Conservation (phyloP, 2,888 invertebrate genomes). For the Matsumyia berberina region DNA sequence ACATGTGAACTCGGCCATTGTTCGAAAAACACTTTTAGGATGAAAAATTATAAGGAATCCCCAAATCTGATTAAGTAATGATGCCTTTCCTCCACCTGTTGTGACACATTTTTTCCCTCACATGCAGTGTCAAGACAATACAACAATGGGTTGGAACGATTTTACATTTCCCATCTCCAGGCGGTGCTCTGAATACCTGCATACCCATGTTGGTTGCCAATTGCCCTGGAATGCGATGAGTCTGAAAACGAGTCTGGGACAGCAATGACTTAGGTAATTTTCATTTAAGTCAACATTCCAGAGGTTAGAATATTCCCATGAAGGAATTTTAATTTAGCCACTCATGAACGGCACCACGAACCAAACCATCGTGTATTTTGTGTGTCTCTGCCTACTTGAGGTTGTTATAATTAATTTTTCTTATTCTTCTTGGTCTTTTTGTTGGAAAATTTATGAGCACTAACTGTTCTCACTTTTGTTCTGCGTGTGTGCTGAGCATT, state of each 20-base stretch:
- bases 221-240: slow-evolving; percentile 75
- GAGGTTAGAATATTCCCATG: slow-evolving; percentile 74
- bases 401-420: slow-evolving; percentile 59
- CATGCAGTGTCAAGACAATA: slow-evolving; percentile 24
- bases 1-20: slow-evolving; percentile 9
- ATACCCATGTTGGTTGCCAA: slow-evolving; percentile 57
- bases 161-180: slow-evolving; percentile 66
- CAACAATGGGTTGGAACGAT: slow-evolving; percentile 58
- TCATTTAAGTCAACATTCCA: slow-evolving; percentile 75
- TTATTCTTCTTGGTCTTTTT: slow-evolving; percentile 12
- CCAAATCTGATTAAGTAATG: slow-evolving; percentile 27
- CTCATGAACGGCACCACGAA: slow-evolving; percentile 36
- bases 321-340: slow-evolving; percentile 63
- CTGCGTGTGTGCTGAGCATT: slow-evolving; percentile 58
- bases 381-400: slow-evolving; percentile 35
- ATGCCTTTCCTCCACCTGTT: slow-evolving; percentile 6
- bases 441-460: slow-evolving; percentile 65
- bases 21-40: slow-evolving; percentile 5
- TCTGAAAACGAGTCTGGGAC: slow-evolving; percentile 73
- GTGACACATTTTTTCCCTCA: slow-evolving; percentile 43
- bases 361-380: neutral
- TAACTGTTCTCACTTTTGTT: slow-evolving; percentile 75
- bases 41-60: neutral
- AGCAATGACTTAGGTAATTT: slow-evolving; percentile 68
- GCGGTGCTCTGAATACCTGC: slow-evolving; percentile 63